phyloP scores from a whole-genome alignment of 2,797 vertebrate genomes.

The Fistularia tabacaria region DNA sequence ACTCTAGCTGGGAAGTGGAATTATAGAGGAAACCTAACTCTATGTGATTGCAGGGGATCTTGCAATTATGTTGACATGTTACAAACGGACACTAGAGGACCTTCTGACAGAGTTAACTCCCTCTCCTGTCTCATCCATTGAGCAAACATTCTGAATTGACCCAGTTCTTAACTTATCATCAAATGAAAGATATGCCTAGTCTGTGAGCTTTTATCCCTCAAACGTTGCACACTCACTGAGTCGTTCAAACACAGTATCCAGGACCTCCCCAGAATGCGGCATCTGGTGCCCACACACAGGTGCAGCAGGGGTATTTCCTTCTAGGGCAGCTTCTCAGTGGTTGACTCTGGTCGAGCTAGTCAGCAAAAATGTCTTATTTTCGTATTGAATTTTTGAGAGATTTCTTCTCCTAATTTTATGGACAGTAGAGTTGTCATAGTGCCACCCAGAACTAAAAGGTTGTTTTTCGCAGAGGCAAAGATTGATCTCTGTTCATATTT shows the following conservation, averaged over 20 bases:
- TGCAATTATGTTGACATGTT: too few relatives aligned
- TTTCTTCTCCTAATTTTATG: conserved; percentile 69
- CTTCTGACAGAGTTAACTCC: conserved; percentile 15
- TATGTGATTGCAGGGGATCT: too few relatives aligned
- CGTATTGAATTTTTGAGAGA: conserved; percentile 54
- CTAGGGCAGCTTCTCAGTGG: conserved; percentile 4
- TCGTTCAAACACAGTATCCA: conserved; percentile 5
- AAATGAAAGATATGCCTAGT: conserved; percentile 41
- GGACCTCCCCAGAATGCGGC: conserved; percentile 17
- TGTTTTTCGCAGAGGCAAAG: conserved; percentile 61
- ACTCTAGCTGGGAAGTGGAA: too few relatives aligned
- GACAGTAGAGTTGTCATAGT: conserved; percentile 73
- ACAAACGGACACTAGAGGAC: too few relatives aligned
- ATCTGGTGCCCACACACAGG: conserved; percentile 29
- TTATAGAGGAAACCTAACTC: too few relatives aligned
- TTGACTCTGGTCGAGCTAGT: conserved; percentile 23
- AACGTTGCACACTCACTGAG: neutral
- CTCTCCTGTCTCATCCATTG: conserved; percentile 46
- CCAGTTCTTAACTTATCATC: conserved; percentile 62
- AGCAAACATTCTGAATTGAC: conserved; percentile 66
- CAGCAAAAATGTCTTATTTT: conserved; percentile 51
- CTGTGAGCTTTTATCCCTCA: conserved; percentile 11
- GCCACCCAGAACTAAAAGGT: conserved; percentile 66
- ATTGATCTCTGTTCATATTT: conserved; percentile 55
- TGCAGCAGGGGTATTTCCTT: conserved; percentile 16